Evolutionary conservation across 2,888 invertebrate genomes (phyloP).

Genomic region (Tenthredo mesomela): DNA sequence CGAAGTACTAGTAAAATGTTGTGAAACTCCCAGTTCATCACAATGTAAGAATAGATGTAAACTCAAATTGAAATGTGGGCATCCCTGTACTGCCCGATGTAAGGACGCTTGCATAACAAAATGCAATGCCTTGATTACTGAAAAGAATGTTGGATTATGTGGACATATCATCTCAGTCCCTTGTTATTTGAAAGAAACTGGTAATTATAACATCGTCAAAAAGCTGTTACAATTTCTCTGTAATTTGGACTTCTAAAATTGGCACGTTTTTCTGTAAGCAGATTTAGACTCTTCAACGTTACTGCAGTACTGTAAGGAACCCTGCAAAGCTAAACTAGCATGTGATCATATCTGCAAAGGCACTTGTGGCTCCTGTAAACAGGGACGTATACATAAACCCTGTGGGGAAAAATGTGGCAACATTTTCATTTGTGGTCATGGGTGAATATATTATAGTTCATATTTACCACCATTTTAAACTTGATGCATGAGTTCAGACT

Average conservation of each 20-base stretch:
- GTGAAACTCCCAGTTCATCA: conserved; percentile 43
- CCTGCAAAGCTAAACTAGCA: conserved; percentile 77
- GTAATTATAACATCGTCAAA: not conserved
- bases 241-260: not conserved
- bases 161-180: conserved; percentile 79
- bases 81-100: conserved; percentile 78
- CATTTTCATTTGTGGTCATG: conserved; percentile 83
- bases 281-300: conserved; percentile 61
- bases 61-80: conserved; percentile 79
- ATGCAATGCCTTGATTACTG: conserved; percentile 69
- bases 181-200: conserved; percentile 70
- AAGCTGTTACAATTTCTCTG: not conserved
- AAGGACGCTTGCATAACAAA: conserved; percentile 70
- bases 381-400: conserved; percentile 82
- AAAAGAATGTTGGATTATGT: conserved; percentile 74
- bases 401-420: conserved; percentile 81
- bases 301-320: conserved; percentile 76
- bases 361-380: conserved; percentile 80
- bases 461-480: not conserved
- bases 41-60: conserved; percentile 78
- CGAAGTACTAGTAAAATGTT: conserved; percentile 7
- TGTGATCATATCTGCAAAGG: conserved; percentile 81
- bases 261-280: not conserved
- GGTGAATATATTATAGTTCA: conserved; percentile 70
- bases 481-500: not conserved